These are phyloP conservation scores for Drosophila sulfurigaster DNA, from an alignment of 1,140 invertebrate species.

Conservation along the genomic window DNA sequence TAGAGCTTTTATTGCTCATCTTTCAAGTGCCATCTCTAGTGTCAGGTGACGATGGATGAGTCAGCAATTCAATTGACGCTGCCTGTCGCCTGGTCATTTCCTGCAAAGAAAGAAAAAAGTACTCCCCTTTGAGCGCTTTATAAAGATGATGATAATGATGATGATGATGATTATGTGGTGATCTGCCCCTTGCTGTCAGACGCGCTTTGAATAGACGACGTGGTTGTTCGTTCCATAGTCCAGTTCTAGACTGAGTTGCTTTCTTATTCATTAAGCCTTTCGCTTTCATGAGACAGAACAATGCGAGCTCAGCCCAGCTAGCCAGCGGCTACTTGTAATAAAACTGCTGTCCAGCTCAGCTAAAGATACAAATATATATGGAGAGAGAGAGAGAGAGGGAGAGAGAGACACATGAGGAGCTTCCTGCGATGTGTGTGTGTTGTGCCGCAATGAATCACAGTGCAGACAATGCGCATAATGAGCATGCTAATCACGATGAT, in stretches of 20 bases:
- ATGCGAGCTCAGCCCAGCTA: slow-evolving; percentile 15
- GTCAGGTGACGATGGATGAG: slow-evolving; percentile 31
- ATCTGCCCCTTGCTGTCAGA: neutral
- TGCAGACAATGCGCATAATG: slow-evolving; percentile 15
- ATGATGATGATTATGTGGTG: neutral
- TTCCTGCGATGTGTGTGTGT: neutral
- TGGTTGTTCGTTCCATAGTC: neutral
- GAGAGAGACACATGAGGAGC: neutral
- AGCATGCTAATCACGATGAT: slow-evolving; percentile 13
- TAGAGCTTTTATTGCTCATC: neutral
- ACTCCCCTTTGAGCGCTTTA: neutral
- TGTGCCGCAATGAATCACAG: slow-evolving; percentile 42
- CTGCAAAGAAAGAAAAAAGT: slow-evolving; percentile 11
- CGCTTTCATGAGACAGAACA: slow-evolving; percentile 60
- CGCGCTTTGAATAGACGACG: neutral
- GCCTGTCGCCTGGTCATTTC: slow-evolving; percentile 22
- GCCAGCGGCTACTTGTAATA: slow-evolving; percentile 10
- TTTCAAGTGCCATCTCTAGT: slow-evolving; percentile 1
- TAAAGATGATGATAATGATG: neutral
- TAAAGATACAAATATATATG: slow-evolving; percentile 49
- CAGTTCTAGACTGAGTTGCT: slow-evolving; percentile 23
- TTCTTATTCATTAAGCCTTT: slow-evolving; percentile 54
- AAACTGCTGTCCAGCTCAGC: slow-evolving; percentile 60
- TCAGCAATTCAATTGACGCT: slow-evolving; percentile 40
- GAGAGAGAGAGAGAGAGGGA: neutral